Base-by-base conservation (phyloP, 2,888 invertebrate species). In the Allacma fusca region DNA sequence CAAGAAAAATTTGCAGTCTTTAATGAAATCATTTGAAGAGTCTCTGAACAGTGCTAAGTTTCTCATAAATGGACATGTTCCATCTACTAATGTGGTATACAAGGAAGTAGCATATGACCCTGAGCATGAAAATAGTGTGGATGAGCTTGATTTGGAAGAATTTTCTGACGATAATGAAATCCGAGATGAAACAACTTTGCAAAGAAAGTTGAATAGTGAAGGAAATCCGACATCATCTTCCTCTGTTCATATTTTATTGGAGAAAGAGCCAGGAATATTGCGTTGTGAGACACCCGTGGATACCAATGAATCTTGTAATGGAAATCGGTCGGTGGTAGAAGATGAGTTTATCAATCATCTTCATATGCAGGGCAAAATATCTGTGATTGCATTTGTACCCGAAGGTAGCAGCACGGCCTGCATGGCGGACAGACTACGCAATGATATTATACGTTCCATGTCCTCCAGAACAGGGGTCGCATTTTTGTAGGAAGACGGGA, bases 401-500 rank as follows among this genome's bases (percentile, higher is more conserved):
- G 75, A 76, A 50, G 79, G 73, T 19, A 69, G 76, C 24, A 80
- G 80, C 50, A 82, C 81, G 1, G 72, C 68, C 0, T 77, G 77
- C 28, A 76, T 82, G 26, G 81, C 80, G 0, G 79, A 88, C 81
- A 93, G 93, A 26, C 89, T 97, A 16, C 92, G 92, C 85, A 91
- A 93, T 86, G 97, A 97, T 85, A 91, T 96, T 28, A 89, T 96
- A 81, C 89, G 96, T 78, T 96, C 96, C 75, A 87, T 97, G 77
- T 91, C 92, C 16, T 92, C 95, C 16, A 89, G 97, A 80, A 91
- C 96, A 85, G 95, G 95, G 85, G n/a, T n/a, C n/a, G n/a, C n/a
- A n/a, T n/a, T n/a, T n/a, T n/a, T n/a, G n/a, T n/a, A n/a, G n/a
- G n/a, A n/a, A n/a, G n/a, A n/a, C n/a, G n/a, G n/a, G n/a, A n/a